A percentile compares a stretch with the other conserved stretches of the same genome.
Evolutionary conservation across 2,888 invertebrate species (phyloP).

Genomic region (Plebejus melissa): DNA sequence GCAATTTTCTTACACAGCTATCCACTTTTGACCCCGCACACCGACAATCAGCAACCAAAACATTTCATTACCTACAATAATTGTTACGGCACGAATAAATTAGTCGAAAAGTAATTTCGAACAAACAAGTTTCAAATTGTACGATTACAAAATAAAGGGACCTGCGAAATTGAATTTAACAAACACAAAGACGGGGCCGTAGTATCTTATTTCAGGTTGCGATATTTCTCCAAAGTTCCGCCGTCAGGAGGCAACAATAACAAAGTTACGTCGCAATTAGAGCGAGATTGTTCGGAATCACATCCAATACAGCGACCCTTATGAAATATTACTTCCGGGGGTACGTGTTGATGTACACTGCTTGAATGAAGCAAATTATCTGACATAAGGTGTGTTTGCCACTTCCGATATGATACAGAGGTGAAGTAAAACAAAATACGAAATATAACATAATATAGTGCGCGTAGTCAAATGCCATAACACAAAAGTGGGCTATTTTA

Average conservation of each 20-base stretch:
- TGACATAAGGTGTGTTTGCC: background rate
- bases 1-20: background rate
- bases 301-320: conserved; percentile 43
- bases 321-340: conserved; percentile 25
- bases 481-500: too few relatives aligned
- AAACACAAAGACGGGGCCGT: conserved; percentile 33
- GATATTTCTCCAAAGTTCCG: conserved; percentile 45
- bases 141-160: conserved; percentile 13
- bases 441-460: background rate
- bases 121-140: conserved; percentile 9
- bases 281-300: conserved; percentile 43
- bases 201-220: conserved; percentile 37
- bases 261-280: conserved; percentile 57
- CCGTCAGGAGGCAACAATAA: conserved; percentile 48
- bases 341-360: conserved; percentile 1
- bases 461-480: too few relatives aligned
- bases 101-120: conserved; percentile 15
- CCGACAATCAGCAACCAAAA: background rate
- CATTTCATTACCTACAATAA: conserved; percentile 13
- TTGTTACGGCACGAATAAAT: conserved; percentile 12
- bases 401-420: background rate
- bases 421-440: background rate
- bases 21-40: background rate
- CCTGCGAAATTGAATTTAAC: conserved; percentile 32
- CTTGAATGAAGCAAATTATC: too few relatives aligned